Conservation (phyloP, 2,113 vertebrate genomes). For the Stegastes partitus region DNA sequence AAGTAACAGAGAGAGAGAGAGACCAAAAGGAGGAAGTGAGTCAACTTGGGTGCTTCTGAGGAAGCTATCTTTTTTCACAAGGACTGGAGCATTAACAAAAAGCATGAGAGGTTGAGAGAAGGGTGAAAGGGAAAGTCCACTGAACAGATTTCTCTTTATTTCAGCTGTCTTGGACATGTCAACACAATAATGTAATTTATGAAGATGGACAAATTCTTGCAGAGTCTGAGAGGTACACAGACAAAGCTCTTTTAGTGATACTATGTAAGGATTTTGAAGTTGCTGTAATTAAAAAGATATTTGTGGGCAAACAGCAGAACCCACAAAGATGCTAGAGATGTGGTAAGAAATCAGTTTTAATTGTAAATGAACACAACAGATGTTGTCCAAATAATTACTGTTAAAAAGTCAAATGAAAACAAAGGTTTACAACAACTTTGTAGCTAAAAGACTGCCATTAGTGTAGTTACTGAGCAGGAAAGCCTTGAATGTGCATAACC, state of each 20-base stretch:
- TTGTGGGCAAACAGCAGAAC: not conserved
- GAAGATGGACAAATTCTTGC: not conserved
- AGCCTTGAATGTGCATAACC: no score
- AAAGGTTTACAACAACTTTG: not conserved
- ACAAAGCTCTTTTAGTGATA: not conserved
- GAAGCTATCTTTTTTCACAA: slow-evolving; percentile 61
- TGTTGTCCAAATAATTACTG: not conserved
- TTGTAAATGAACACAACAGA: not conserved
- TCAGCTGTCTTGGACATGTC: slow-evolving; percentile 3
- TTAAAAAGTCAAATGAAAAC: not conserved
- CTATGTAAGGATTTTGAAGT: not conserved
- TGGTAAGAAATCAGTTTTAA: not conserved
- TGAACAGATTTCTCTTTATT: slow-evolving; percentile 53
- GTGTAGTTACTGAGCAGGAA: no score
- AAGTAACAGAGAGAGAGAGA: slow-evolving; percentile 41
- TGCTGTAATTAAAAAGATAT: slow-evolving; percentile 20
- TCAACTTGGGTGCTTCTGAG: slow-evolving; percentile 67
- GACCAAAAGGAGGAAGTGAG: slow-evolving; percentile 72
- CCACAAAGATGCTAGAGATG: not conserved
- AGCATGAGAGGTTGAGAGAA: slow-evolving; percentile 4
- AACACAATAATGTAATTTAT: not conserved
- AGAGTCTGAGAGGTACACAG: not conserved
- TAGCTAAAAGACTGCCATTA: no score
- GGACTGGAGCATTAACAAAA: slow-evolving; percentile 53
- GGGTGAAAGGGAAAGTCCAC: slow-evolving; percentile 58